A percentile compares a stretch with the other conserved stretches of the same genome.
Conservation (phyloP, 2,888 invertebrate genomes). For the Polymixis lichenea region DNA sequence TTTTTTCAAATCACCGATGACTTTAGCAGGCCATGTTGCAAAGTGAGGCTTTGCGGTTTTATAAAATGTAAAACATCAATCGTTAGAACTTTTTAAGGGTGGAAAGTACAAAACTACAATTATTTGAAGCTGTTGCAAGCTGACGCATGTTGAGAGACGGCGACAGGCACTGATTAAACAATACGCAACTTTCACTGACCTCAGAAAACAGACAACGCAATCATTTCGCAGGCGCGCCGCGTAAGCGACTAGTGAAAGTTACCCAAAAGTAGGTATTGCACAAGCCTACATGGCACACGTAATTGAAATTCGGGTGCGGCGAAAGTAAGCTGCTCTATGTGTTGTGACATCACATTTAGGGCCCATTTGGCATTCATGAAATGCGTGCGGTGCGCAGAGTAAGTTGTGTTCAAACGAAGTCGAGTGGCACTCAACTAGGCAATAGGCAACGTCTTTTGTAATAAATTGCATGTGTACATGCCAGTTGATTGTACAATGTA, state of each 20-base stretch:
- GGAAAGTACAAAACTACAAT: constrained; percentile 28
- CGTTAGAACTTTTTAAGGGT: constrained; percentile 20
- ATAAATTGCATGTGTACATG: constrained; percentile 52
- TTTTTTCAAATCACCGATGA: constrained; percentile 78
- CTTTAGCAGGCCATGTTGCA: constrained; percentile 69
- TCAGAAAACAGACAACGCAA: constrained; percentile 85
- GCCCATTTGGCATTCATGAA: constrained; percentile 71
- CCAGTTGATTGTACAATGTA: constrained; percentile 22
- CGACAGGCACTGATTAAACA: constrained; percentile 71
- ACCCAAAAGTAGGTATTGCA: constrained; percentile 89
- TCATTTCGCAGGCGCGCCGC: constrained; percentile 87
- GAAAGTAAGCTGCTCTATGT: constrained; percentile 84
- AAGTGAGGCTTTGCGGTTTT: constrained; percentile 41
- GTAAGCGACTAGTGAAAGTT: constrained; percentile 89
- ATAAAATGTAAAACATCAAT: constrained; percentile 19
- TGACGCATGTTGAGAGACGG: constrained; percentile 46
- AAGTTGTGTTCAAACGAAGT: constrained; percentile 52
- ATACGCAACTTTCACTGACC: constrained; percentile 88
- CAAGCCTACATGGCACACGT: constrained; percentile 85
- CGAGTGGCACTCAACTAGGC: constrained; percentile 40
- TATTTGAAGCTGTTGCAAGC: constrained; percentile 56
- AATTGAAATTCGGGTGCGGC: constrained; percentile 88
- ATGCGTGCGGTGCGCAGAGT: constrained; percentile 49
- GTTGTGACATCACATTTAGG: constrained; percentile 74
- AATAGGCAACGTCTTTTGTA: constrained; percentile 53